Conservation (phyloP, 2,113 vertebrate genomes). For the Phyllopteryx taeniolatus region DNA sequence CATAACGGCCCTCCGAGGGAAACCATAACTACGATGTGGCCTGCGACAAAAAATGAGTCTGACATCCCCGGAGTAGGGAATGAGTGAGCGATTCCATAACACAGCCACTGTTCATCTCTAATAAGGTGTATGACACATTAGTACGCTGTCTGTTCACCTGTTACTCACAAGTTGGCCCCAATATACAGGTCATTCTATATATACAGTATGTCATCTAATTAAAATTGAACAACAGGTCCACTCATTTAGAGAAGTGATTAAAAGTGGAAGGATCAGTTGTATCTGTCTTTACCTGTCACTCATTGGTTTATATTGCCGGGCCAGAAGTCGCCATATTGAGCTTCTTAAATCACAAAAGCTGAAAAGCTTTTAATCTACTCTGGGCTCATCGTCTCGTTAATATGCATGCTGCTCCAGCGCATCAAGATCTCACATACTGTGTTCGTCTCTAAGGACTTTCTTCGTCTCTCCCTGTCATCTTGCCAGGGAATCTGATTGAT, state of each 20-base stretch:
- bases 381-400: conserved; percentile 48
- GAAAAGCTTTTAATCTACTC: conserved; percentile 73
- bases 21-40: too few species aligned
- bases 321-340: conserved; percentile 45
- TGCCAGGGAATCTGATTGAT: conserved; percentile 51
- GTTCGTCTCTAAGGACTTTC: conserved; percentile 29
- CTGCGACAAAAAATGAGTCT: too few species aligned
- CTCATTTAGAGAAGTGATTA: conserved; percentile 8
- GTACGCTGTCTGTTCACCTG: background rate
- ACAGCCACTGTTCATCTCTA: background rate
- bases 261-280: conserved; percentile 13
- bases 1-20: too few species aligned
- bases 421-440: conserved; percentile 41
- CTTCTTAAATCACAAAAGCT: conserved; percentile 60
- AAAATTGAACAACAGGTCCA: background rate
- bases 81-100: too few species aligned
- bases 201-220: background rate
- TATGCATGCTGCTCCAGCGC: conserved; percentile 42
- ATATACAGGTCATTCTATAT: background rate
- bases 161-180: background rate
- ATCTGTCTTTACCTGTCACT: conserved; percentile 14
- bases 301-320: conserved; percentile 12
- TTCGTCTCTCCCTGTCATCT: conserved; percentile 11
- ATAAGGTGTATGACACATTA: background rate
- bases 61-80: too few species aligned